A percentile compares a stretch with the other conserved stretches of the same genome.
Evolutionary conservation across 2,888 invertebrate genomes (phyloP).

Genomic region (Diogma glabrata): DNA sequence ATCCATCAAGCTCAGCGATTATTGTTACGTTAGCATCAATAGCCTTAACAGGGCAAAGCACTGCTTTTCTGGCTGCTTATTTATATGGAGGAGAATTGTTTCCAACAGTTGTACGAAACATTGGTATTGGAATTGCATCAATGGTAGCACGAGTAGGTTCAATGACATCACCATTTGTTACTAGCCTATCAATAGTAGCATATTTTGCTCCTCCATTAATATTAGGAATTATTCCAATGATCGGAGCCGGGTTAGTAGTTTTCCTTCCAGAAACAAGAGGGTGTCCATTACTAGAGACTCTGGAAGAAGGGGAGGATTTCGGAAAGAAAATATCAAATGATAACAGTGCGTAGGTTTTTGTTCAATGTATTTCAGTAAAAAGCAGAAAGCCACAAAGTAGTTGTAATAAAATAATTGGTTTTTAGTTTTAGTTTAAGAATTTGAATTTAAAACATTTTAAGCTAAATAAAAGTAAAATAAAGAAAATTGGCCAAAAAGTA

Average conservation of each 20-base stretch:
- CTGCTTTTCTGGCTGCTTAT: conserved; percentile 76
- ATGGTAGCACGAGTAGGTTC: conserved; percentile 79
- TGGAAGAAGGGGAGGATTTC: conserved; percentile 64
- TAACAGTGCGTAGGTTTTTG: too few species aligned
- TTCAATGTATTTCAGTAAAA: too few species aligned
- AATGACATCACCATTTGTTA: conserved; percentile 72
- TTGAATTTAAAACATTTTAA: too few species aligned
- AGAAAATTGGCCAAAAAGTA: too few species aligned
- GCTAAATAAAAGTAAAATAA: too few species aligned
- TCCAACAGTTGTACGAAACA: conserved; percentile 79
- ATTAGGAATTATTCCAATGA: conserved; percentile 56
- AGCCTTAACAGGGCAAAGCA: conserved; percentile 72
- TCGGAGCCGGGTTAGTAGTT: conserved; percentile 54
- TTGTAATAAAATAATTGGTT: too few species aligned
- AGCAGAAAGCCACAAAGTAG: too few species aligned
- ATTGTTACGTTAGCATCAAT: conserved; percentile 52
- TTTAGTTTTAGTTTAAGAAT: too few species aligned
- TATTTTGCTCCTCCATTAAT: conserved; percentile 57
- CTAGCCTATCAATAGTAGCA: conserved; percentile 43
- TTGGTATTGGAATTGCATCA: conserved; percentile 75
- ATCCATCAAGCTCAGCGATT: conserved; percentile 39
- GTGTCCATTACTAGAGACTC: conserved; percentile 57
- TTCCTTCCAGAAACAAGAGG: conserved; percentile 50
- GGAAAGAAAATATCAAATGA: conserved; percentile 32
- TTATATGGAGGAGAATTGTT: conserved; percentile 83